Conservation (phyloP, 1,140 invertebrate genomes). For the Planococcus citri region DNA sequence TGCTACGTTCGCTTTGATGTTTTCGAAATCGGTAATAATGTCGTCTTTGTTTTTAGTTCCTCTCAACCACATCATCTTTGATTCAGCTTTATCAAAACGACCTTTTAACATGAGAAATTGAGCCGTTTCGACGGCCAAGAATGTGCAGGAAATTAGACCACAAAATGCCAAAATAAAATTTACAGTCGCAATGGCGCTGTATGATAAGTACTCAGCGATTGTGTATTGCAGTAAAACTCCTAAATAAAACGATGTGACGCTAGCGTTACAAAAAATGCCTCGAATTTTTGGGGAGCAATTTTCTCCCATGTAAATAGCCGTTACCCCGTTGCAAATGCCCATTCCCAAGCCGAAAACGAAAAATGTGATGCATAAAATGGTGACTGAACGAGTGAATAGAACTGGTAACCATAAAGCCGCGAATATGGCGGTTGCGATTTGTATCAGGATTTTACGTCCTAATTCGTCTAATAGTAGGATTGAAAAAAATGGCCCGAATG, state of each 20-base stretch:
- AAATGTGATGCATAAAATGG: background rate
- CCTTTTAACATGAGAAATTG: slow-evolving; percentile 48
- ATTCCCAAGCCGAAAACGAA: background rate
- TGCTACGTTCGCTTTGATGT: slow-evolving; percentile 25
- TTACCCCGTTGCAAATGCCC: background rate
- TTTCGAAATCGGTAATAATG: background rate
- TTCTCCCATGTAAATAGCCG: background rate
- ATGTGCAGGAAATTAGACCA: background rate
- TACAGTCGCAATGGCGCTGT: slow-evolving; percentile 31
- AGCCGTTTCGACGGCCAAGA: slow-evolving; percentile 63
- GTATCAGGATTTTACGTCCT: background rate
- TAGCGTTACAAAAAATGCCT: slow-evolving; percentile 47
- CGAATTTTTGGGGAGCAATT: slow-evolving; percentile 30
- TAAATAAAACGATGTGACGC: slow-evolving; percentile 60
- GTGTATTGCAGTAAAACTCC: slow-evolving; percentile 64
- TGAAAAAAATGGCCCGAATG: background rate
- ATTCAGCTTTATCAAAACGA: slow-evolving; percentile 45
- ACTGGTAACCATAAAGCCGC: background rate
- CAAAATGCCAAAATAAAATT: slow-evolving; percentile 42
- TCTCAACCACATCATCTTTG: slow-evolving; percentile 51
- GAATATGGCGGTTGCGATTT: background rate
- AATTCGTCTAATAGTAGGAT: background rate
- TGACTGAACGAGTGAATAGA: background rate
- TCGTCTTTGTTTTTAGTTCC: slow-evolving; percentile 28
- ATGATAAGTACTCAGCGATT: slow-evolving; percentile 57